phyloP scores from a whole-genome alignment of 2,888 invertebrate species.

The Drosophila anomalata region DNA sequence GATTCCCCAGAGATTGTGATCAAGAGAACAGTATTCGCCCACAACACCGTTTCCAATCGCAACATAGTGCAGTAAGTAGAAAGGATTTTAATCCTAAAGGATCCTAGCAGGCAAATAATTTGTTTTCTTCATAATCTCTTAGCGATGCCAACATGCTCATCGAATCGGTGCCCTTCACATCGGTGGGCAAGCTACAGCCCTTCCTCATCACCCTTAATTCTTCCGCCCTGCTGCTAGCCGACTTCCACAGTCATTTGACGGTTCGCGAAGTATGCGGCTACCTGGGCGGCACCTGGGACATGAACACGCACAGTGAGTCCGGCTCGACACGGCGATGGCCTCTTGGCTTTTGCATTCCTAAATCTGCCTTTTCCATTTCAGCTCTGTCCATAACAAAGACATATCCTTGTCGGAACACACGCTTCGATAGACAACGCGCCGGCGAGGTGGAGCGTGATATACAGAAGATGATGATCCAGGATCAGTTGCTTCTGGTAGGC shows the following conservation, averaged over 20 bases:
- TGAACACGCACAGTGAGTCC: constrained; percentile 94
- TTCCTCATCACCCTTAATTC: constrained; percentile 94
- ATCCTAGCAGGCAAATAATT: not conserved
- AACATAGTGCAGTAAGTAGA: constrained; percentile 90
- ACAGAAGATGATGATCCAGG: constrained; percentile 91
- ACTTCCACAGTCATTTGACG: constrained; percentile 97
- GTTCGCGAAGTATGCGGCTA: constrained; percentile 98
- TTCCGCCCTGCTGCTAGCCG: constrained; percentile 93
- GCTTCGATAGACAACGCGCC: constrained; percentile 91
- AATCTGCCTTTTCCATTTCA: constrained; percentile 82
- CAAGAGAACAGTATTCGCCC: constrained; percentile 89
- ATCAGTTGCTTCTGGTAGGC: constrained; percentile 92
- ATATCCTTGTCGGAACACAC: constrained; percentile 93
- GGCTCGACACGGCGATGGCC: constrained; percentile 35
- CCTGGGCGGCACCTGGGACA: constrained; percentile 97
- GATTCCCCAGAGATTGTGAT: constrained; percentile 86
- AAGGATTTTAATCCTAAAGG: too few species aligned
- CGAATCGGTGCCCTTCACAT: constrained; percentile 94
- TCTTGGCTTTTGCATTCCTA: too few species aligned
- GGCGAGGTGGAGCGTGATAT: constrained; percentile 92
- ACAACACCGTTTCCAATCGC: constrained; percentile 90
- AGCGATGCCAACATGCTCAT: constrained; percentile 96
- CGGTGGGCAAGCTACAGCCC: constrained; percentile 95
- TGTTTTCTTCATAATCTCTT: not conserved
- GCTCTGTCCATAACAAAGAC: constrained; percentile 94